Conservation (phyloP, 2,888 invertebrate species). For the Loripinus fragilis region DNA sequence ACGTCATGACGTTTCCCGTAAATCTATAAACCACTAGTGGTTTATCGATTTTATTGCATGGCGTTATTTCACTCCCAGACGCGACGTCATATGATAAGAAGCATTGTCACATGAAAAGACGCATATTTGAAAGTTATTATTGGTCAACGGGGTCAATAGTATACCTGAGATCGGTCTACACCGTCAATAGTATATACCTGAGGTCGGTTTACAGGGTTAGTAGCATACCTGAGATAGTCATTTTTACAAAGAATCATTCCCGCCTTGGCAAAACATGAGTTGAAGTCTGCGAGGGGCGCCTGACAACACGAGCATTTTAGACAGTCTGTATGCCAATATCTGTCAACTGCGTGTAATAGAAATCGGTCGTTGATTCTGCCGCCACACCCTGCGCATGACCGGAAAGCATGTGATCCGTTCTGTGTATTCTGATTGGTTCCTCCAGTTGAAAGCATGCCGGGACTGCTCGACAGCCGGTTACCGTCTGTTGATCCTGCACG, state of each 20-base stretch:
- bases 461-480: conserved; percentile 37
- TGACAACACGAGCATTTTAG: conserved; percentile 97
- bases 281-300: conserved; percentile 94
- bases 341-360: conserved; percentile 95
- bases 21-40: too few species aligned
- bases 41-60: too few species aligned
- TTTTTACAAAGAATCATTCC: conserved; percentile 98
- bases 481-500: conserved; percentile 51
- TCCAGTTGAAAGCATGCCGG: conserved; percentile 49
- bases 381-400: conserved; percentile 94
- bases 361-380: conserved; percentile 95
- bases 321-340: conserved; percentile 98
- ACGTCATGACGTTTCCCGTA: too few species aligned
- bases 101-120: too few species aligned
- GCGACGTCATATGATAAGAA: too few species aligned
- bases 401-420: conserved; percentile 55
- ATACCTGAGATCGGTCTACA: too few species aligned
- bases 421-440: conserved; percentile 47
- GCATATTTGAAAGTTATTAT: too few species aligned
- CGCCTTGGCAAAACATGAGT: conserved; percentile 95
- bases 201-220: too few species aligned
- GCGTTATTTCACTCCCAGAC: too few species aligned
- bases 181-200: too few species aligned
- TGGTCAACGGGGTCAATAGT: too few species aligned
- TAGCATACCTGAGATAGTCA: conserved; percentile 93